Base-by-base conservation (phyloP, 2,113 vertebrate genomes). In the Ochotona princeps region DNA sequence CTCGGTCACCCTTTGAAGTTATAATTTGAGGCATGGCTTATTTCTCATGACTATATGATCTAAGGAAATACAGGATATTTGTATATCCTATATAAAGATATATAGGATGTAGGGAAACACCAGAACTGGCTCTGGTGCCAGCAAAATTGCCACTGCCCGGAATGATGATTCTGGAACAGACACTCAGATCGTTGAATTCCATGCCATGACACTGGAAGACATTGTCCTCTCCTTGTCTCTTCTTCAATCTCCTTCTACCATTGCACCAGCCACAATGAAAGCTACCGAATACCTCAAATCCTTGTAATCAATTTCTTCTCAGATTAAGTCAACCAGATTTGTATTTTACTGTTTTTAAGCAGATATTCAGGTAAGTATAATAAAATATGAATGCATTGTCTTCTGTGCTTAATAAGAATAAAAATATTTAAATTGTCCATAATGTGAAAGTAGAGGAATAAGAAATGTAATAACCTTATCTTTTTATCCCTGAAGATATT, bases 81-180 rank as follows among this genome's bases (percentile, higher is more conserved):
- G 38, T 44, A 44, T 44, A 6, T 44, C 38, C 38, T 44, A 44
- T 44, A 44, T 44, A 44, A 44, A 44, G 38, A 44, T 44, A 44
- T 44, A 44, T 44, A 44, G 38, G 38, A 44, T 4, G 7, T n/a
- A 65, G 15, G 17, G 26, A 32, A 81, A 69, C 8, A 3, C 14
- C 14, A 44, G 0, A 18, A 5, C 2, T 18, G 38, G 70, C 25
- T n/a, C 63, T 11, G 0, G 0, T 54, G 17, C 12, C 20, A 76
- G 26, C 10, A 67, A 54, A 35, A 18, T 35, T 30, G 47, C 18
- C 23, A 60, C 47, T 35, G 49, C 5, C 21, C 1, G 5, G 26
- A 38, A 47, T 6, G 15, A 44, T 72, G 30, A 38, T 20, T 63
- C 63, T 26, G 3, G 35, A 8, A 32, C 14, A 81, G 35, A 13